Base-by-base conservation (phyloP, 2,113 vertebrate genomes). In the Capreolus pygargus region DNA sequence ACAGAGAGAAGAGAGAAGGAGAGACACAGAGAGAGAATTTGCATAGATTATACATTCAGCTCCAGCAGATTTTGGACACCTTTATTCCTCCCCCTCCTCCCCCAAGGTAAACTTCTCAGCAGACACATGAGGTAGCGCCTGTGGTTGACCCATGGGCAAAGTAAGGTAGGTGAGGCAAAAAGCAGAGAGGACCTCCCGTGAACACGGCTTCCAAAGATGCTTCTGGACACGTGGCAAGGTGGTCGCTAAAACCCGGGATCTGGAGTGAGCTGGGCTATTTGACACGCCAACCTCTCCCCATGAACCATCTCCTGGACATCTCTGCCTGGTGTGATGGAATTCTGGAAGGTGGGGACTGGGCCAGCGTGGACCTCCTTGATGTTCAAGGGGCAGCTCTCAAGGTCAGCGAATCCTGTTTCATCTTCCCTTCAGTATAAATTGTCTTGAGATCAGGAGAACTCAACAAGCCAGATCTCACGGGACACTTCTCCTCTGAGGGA, bases 21-120 rank as follows among this genome's bases (percentile, higher is more conserved):
- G 50, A 36, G 33, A 55, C 23, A 27, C 39, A 98, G 83, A 97
- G 95, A 98, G 93, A 98, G 97, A 97, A 95, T 98, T 99, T 99
- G 99, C 99, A 99, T 99, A 99, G 99, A 99, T 99, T 98, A 97
- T 98, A 99, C 98, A 99, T 99, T 99, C 99, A 99, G 98, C 98
- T 98, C 97, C 95, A 98, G 98, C 98, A 98, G 97, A 97, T 78
- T 89, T 97, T 96, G 90, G 97, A 98, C 98, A 98, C 96, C 96
- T 97, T 94, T 94, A 30, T 54, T 23, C 25, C 84, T 95, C 96
- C 12, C 17, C 25, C 92, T 95, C 96, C 10, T 90, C 96, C 96
- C 17, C 86, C 96, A 94, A 97, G 98, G 98, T 98, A 98, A 99
- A 99, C 96, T 19, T 98, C 96, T 98, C 98, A 98, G 98, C 97